A percentile compares a stretch with the other conserved stretches of the same genome.
Evolutionary conservation across 2,113 vertebrate species (phyloP).

Genomic region (Chamaea fasciata): DNA sequence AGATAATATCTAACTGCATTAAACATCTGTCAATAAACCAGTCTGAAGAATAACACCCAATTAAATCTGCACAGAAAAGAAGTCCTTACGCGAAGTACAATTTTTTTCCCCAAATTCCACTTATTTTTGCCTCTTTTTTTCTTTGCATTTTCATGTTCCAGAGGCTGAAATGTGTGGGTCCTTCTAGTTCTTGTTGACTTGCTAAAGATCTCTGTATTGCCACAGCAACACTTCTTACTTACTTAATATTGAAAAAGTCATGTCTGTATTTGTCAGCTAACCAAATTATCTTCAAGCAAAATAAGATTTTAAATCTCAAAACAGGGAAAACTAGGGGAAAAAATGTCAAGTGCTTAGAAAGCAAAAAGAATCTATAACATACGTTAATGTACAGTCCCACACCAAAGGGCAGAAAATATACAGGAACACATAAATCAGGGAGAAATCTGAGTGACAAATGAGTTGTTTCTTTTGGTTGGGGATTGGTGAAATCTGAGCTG

Average conservation of each 20-base stretch:
- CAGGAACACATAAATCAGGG: not conserved
- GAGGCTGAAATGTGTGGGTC: not conserved
- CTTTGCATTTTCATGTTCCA: not conserved
- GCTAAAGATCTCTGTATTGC: constrained; percentile 6
- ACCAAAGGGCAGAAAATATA: not conserved
- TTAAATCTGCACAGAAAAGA: not conserved
- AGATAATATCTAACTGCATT: not conserved
- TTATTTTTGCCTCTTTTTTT: not conserved
- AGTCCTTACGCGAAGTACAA: not conserved
- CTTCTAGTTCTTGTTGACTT: not conserved
- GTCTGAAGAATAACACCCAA: not conserved
- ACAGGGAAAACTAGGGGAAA: not conserved
- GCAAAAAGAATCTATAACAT: not conserved
- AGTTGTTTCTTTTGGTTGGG: not conserved
- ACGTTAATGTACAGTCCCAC: not conserved
- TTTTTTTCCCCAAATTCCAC: not conserved
- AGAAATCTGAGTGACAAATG: not conserved
- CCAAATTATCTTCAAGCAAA: not conserved
- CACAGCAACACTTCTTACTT: not conserved
- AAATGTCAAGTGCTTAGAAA: constrained; percentile 19
- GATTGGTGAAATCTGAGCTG: not conserved
- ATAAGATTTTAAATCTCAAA: constrained; percentile 32
- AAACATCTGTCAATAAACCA: not conserved
- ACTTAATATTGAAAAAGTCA: not conserved
- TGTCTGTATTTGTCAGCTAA: constrained; percentile 17